Evolutionary conservation across 2,888 invertebrate genomes (phyloP), one percentile per base, ranked within the genome.

Genomic region (Choristoneura rosaceana): DNA sequence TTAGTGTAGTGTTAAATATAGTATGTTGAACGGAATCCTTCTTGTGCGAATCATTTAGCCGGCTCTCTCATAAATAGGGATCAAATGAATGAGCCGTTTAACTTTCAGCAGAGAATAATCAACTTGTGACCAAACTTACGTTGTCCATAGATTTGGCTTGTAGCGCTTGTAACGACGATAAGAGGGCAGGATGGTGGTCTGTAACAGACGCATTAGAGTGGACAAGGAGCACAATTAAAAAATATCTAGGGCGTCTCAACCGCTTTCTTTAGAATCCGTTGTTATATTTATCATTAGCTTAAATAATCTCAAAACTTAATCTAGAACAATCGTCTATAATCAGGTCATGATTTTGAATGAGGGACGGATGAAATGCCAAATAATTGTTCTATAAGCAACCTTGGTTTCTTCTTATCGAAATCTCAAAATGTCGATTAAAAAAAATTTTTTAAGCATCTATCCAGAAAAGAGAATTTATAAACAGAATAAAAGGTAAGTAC

Each of bases 141-240:
- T 9, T 52, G 17, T 52, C 52, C 17, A 17, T 52, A 52, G 52
- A 52, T 52, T 52, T 52, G 52, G 52, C 52, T 52, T 52, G 52
- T 52, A n/a, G 52, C 52, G 52, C 52, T 52, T 52, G 52, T 14
- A 52, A 52, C 52, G 52, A 52, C 52, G 52, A 52, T 52, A 17
- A 52, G 52, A 15, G 52, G 52, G 52, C 52, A 52, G 52, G 52
- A 52, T 52, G 52, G 52, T 52, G 52, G 52, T 52, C 52, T 52
- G 52, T 17, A 52, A 52, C 52, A 52, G 52, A 52, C 52, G 52
- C 52, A 52, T n/a, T n/a, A 15, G 52, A 52, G 15, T 52, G 52
- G 17, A 52, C 52, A 52, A 52, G 8, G 17, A 9, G 17, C 8
- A 15, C 52, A 9, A 9, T 50, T 17, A 7, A 9, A 17, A n/a